phyloP scores from a whole-genome alignment of 2,888 invertebrate species.

The Andrena chrysosceles region DNA sequence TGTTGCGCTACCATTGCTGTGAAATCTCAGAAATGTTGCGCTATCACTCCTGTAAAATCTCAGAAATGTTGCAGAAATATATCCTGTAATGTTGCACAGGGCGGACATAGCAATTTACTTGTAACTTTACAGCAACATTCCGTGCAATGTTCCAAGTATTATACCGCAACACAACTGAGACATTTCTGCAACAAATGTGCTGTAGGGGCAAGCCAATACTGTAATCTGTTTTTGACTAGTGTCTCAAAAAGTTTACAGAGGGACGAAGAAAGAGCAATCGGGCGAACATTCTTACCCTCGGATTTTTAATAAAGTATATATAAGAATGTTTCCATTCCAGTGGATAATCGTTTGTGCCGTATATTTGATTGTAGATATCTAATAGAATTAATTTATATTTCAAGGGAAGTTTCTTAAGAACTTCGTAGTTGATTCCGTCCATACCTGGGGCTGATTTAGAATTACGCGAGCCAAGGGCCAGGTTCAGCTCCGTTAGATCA shows the following conservation, averaged over 20 bases:
- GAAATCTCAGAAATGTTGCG: no score
- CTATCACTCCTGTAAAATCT: no score
- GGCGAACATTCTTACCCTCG: background rate
- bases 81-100: no score
- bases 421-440: conserved; percentile 6
- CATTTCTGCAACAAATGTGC: no score
- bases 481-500: conserved; percentile 6
- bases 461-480: background rate
- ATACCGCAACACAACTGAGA: no score
- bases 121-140: no score
- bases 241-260: background rate
- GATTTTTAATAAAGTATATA: no score
- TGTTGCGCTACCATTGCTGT: no score
- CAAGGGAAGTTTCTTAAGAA: background rate
- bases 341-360: background rate
- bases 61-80: no score
- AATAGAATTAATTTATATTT: conserved; percentile 5
- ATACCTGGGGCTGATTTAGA: background rate
- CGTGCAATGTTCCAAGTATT: no score
- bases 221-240: background rate
- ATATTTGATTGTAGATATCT: conserved; percentile 23
- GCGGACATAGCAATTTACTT: no score
- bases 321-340: background rate
- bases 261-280: background rate
- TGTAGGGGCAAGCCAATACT: no score